Conservation (phyloP, 2,113 vertebrate species). For the Sardina pilchardus region DNA sequence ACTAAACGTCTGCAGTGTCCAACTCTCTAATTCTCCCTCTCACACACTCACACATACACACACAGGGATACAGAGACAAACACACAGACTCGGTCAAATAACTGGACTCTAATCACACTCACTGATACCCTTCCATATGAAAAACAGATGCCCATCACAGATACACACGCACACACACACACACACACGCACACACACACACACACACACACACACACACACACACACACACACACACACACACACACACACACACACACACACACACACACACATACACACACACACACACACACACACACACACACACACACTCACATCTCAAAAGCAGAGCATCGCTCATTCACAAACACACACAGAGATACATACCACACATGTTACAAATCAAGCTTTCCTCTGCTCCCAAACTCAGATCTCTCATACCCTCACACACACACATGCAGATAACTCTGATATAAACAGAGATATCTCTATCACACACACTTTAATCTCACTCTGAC, state of each 20-base stretch:
- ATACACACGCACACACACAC: too few relatives aligned
- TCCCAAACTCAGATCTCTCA: not conserved
- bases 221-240: not conserved
- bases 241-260: not conserved
- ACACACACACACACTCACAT: too few relatives aligned
- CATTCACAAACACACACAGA: conserved; percentile 4
- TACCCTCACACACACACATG: not conserved
- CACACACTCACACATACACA: too few relatives aligned
- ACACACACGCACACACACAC: conserved; percentile 2
- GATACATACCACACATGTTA: not conserved
- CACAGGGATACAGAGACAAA: not conserved
- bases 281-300: conserved; percentile 5
- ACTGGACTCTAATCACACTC: not conserved
- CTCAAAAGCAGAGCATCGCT: not conserved
- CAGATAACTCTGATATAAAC: not conserved
- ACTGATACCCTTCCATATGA: not conserved
- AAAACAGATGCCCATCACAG: too few relatives aligned
- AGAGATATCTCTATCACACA: not conserved
- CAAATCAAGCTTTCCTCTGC: not conserved
- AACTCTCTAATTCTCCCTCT: too few relatives aligned
- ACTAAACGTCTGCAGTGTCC: too few relatives aligned
- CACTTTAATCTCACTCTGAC: too few relatives aligned
- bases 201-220: not conserved
- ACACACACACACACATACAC: too few relatives aligned
- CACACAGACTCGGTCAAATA: not conserved